Percentiles rank a stretch among this genome's conserved stretches.
These are phyloP conservation scores for Sardinella longiceps DNA, from an alignment of 2,797 vertebrate species.

Conservation along the genomic window DNA sequence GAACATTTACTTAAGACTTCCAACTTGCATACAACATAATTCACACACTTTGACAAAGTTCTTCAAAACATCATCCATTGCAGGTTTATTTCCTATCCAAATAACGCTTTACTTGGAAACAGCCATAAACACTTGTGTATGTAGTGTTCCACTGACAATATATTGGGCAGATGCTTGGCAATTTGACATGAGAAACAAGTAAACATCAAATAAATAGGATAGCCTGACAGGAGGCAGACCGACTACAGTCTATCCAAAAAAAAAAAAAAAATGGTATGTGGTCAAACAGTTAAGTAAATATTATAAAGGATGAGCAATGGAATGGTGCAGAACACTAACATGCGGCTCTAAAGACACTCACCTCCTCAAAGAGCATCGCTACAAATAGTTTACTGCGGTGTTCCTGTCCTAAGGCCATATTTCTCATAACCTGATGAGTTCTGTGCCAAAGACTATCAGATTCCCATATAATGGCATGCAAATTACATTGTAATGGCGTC, in stretches of 20 bases:
- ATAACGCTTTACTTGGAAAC: not conserved
- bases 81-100: not conserved
- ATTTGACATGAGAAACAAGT: not conserved
- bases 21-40: not conserved
- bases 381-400: not conserved
- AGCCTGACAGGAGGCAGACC: not conserved
- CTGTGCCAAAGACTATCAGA: not conserved
- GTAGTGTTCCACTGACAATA: not conserved
- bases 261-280: not conserved
- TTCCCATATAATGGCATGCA: slow-evolving; percentile 11
- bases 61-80: not conserved
- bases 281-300: not conserved
- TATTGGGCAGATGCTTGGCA: not conserved
- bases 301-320: slow-evolving; percentile 18
- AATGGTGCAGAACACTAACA: slow-evolving; percentile 32
- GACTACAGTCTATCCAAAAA: not conserved
- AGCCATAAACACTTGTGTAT: not conserved
- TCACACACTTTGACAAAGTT: not conserved
- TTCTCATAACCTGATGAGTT: not conserved
- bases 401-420: not conserved
- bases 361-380: not conserved
- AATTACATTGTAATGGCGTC: not conserved
- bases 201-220: not conserved
- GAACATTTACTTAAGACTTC: not conserved
- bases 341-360: not conserved